Base-by-base conservation (phyloP, 2,888 invertebrate species). In the Adineta ricciae region DNA sequence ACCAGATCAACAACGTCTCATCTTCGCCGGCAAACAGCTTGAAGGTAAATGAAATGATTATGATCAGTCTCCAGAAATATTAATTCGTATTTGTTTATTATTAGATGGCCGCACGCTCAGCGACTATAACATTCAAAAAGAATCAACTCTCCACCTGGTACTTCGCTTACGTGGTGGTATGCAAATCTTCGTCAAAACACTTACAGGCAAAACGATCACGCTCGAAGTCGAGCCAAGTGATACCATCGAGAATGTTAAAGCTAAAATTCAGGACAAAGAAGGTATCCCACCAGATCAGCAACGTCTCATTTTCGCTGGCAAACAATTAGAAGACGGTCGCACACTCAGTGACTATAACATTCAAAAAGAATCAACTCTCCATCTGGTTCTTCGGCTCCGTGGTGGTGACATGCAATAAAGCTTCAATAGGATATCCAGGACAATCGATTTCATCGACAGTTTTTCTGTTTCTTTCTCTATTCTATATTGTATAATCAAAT, bases 241-340 rank as follows among this genome's bases (percentile, higher is more conserved):
- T 90, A 94, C 94, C 21, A 95, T 95, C 88, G 95, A 95, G 92
- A 95, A 95, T 93, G 95, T 95, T 49, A 95, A 95, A 90, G 83
- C 84, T 49, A 86, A 86, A 86, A 87, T 86, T 86, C 87, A 86
- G 86, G 92, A 91, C 87, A 86, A 16, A 87, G 56, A 82, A 54
- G 84, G 84, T 83, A 88, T 87, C 83, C 88, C 89, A 88, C 88
- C 89, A 86, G 90, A 90, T 87, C 89, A 90, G 86, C 88, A 88
- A 86, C 86, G 89, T 86, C 88, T 89, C 85, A 86, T 46, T 11
- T 86, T 84, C 38, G 88, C 89, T 84, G 89, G 89, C 64, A 90
- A 90, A 54, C 88, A 89, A 54, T 88, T 89, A 32, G 90, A 91
- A 83, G 90, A 90, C 90, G 93, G 93, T 1, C 91, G 93, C 56